These are phyloP conservation scores for Pseudochromis fuscus DNA, from an alignment of 2,797 vertebrate genomes.

Conservation along the genomic window DNA sequence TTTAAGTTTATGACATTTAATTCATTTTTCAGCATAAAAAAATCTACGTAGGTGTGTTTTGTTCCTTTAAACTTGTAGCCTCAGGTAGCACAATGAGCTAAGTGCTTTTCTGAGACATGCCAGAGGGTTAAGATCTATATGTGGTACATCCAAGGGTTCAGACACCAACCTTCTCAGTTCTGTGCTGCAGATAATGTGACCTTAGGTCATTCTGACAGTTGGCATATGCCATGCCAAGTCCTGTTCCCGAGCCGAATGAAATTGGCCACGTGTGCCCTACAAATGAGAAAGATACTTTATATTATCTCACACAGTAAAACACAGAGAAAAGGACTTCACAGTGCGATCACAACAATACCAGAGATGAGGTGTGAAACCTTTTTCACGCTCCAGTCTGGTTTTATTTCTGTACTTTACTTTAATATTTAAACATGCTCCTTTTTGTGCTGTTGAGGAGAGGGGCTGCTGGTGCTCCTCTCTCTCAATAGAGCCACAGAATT, in stretches of 20 bases:
- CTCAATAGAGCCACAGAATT: neutral
- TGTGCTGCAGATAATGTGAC: conserved; percentile 91
- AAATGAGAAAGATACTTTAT: conserved; percentile 41
- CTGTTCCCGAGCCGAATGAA: conserved; percentile 89
- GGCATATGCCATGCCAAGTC: conserved; percentile 96
- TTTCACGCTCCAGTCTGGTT: conserved; percentile 9
- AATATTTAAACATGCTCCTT: neutral
- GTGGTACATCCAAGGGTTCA: neutral
- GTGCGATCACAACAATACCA: conserved; percentile 18
- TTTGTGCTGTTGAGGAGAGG: neutral
- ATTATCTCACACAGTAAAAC: neutral
- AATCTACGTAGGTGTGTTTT: neutral
- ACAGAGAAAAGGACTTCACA: conserved; percentile 2
- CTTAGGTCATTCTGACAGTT: conserved; percentile 97
- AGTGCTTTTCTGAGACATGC: neutral
- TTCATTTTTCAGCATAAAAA: neutral
- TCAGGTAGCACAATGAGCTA: neutral
- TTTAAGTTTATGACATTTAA: neutral
- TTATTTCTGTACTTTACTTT: neutral
- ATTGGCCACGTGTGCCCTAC: conserved; percentile 94
- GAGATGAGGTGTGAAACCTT: conserved; percentile 1
- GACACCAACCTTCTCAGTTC: conserved; percentile 89
- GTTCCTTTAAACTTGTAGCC: neutral
- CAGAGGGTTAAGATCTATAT: no score
- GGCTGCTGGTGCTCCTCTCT: neutral